phyloP scores from a whole-genome alignment of 2,888 invertebrate genomes.

The Seladonia tumulorum region DNA sequence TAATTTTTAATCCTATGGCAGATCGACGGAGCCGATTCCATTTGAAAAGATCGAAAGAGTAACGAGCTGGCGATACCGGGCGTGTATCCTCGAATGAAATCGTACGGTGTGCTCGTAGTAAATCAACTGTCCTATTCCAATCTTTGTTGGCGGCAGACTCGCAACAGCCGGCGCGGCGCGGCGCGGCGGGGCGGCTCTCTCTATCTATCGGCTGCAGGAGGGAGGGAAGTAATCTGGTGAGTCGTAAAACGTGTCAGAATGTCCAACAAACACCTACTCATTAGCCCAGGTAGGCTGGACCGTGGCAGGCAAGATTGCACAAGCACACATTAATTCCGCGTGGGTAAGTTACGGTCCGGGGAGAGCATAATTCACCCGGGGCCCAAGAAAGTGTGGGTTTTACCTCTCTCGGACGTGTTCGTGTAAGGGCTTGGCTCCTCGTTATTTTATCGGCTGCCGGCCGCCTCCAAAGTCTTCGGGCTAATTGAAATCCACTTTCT shows the following conservation, averaged over 20 bases:
- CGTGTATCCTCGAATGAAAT: constrained; percentile 73
- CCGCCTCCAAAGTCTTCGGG: constrained; percentile 66
- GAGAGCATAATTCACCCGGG: constrained; percentile 80
- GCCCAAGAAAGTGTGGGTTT: constrained; percentile 77
- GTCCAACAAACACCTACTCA: constrained; percentile 83
- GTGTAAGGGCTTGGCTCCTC: constrained; percentile 77
- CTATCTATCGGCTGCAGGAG: constrained; percentile 65
- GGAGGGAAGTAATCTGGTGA: constrained; percentile 81
- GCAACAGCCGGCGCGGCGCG: constrained; percentile 59
- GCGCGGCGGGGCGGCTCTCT: constrained; percentile 63
- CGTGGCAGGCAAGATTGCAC: constrained; percentile 77
- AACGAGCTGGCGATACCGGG: constrained; percentile 74
- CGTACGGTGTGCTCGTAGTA: constrained; percentile 71
- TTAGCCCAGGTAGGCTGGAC: constrained; percentile 81
- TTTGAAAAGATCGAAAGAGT: constrained; percentile 72
- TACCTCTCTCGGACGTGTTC: constrained; percentile 66
- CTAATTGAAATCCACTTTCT: constrained; percentile 80
- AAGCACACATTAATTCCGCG: constrained; percentile 81
- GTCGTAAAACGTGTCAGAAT: constrained; percentile 83
- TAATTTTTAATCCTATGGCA: constrained; percentile 77
- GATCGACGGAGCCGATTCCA: constrained; percentile 68
- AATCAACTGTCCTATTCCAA: constrained; percentile 76
- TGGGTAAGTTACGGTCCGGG: constrained; percentile 80
- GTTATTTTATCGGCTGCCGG: constrained; percentile 78
- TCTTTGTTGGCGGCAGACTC: constrained; percentile 72